Base-by-base conservation (phyloP, 2,888 invertebrate genomes). In the Dicyrtomina minuta region DNA sequence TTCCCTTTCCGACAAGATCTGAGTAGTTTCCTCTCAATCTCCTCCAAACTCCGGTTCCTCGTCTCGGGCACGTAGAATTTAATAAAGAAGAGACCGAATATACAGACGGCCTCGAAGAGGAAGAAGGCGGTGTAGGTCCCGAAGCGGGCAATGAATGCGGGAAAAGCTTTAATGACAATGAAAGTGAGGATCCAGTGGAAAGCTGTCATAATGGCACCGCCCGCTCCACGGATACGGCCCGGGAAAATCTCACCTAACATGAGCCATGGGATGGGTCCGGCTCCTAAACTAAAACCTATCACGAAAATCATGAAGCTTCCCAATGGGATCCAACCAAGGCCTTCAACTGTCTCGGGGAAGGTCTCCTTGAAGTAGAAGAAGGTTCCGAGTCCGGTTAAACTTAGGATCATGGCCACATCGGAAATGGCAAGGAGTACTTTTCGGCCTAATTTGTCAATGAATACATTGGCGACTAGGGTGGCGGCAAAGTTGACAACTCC, bases 161-260 rank as follows among this genome's bases (percentile, higher is more conserved):
- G 85, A 84, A 93, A 95, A 43, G 90, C 88, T 82, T 92, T 93
- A 2, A 94, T 94, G 1, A 95, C 92, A 71, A 93, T 82, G 81
- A 93, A 94, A 0, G 93, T 92, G 81, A 92, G 93, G 0, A 88
- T 83, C 94, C 94, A 95, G 82, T 94, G 96, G 81, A 93, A 91
- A 20, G 90, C 90, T 0, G 95, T 93, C 0, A 91, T 91, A 43
- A 96, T 83, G 1, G 94, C 92, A 26, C 94, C 94, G 0, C 95
- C 95, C 0, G 90, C 87, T 0, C 96, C 95, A 73, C 95, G 87
- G 71, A 95, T 92, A 81, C 89, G 90, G 81, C 82, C 78, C 64
- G 96, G 92, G 79, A 96, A 83, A 77, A 94, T 92, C 83, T 94
- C 94, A 69, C 93, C 93, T 87, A 94, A 89, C 93, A 94, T 93